Conservation (phyloP, 2,113 vertebrate genomes). For the Poicephalus meyeri region DNA sequence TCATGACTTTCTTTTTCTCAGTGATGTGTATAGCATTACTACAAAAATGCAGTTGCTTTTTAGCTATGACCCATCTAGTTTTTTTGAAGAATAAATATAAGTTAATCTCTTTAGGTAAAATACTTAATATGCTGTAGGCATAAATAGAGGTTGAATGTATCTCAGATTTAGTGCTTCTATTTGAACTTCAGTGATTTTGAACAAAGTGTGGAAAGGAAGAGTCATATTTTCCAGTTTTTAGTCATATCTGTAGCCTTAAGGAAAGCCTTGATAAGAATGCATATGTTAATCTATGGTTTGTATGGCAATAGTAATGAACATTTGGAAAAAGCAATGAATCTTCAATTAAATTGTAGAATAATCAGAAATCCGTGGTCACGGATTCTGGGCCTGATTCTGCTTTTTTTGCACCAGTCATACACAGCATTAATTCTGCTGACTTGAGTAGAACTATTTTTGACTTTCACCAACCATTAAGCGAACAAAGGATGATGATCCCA, state of each 20-base stretch:
- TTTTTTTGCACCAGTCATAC: not conserved
- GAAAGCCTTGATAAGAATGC: conserved; percentile 24
- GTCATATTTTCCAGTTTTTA: not conserved
- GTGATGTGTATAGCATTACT: not conserved
- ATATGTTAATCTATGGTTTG: conserved; percentile 28
- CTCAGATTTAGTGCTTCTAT: conserved; percentile 43
- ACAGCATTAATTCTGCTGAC: not conserved
- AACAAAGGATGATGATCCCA: not conserved
- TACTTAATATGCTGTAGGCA: conserved; percentile 27
- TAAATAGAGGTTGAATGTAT: conserved; percentile 28
- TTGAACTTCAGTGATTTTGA: conserved; percentile 34
- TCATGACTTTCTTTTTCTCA: not conserved
- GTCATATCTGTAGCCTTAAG: conserved; percentile 8
- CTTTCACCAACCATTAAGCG: not conserved
- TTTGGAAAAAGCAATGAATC: conserved; percentile 18
- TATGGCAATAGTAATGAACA: not conserved
- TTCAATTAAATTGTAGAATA: conserved; percentile 13
- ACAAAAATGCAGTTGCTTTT: conserved; percentile 30
- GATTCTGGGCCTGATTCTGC: conserved; percentile 22
- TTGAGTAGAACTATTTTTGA: not conserved
- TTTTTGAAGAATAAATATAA: conserved; percentile 54
- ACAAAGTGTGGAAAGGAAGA: conserved; percentile 1
- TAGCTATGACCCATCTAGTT: not conserved
- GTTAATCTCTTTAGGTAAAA: conserved; percentile 16
- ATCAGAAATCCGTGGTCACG: conserved; percentile 16